These are phyloP conservation scores for Scotopteryx bipunctaria DNA, from an alignment of 2,888 invertebrate species.

Conservation along the genomic window DNA sequence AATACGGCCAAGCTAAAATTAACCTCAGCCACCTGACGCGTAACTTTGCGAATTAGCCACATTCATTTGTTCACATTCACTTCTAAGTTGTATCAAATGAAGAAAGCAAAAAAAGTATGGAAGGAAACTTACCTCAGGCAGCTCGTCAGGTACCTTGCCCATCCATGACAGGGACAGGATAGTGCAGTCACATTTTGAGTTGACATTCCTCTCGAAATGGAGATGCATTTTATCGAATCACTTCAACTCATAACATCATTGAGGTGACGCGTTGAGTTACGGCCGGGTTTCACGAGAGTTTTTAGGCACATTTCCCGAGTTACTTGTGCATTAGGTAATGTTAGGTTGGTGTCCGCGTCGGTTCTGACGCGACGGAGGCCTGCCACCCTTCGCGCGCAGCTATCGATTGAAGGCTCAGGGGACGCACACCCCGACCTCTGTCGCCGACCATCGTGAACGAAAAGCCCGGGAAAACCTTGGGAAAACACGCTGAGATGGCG, in stretches of 20 bases:
- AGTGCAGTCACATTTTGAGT: constrained; percentile 97
- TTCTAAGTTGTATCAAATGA: not conserved
- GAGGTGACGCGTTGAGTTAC: constrained; percentile 37
- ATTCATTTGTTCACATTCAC: not conserved
- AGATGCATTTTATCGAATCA: constrained; percentile 90
- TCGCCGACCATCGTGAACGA: constrained; percentile 43
- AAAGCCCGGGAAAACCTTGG: constrained; percentile 60
- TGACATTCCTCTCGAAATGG: constrained; percentile 96
- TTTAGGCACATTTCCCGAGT: constrained; percentile 51
- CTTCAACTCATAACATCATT: constrained; percentile 44
- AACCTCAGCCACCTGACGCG: constrained; percentile 24
- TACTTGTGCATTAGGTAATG: constrained; percentile 39
- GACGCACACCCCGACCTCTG: constrained; percentile 61
- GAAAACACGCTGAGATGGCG: constrained; percentile 65
- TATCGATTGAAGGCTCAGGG: constrained; percentile 68
- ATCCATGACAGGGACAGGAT: constrained; percentile 98
- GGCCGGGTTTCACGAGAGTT: constrained; percentile 19
- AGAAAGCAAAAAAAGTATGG: constrained; percentile 23
- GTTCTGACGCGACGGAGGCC: constrained; percentile 64
- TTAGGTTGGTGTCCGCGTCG: constrained; percentile 49
- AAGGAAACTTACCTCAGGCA: constrained; percentile 90
- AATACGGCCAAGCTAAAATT: constrained; percentile 27
- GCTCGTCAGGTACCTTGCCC: constrained; percentile 98
- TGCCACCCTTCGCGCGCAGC: constrained; percentile 58
- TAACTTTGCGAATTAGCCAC: constrained; percentile 23